Evolutionary conservation across 2,888 invertebrate genomes (phyloP), one percentile per base, ranked within the genome.

Genomic region (Synanthedon andrenaeformis): DNA sequence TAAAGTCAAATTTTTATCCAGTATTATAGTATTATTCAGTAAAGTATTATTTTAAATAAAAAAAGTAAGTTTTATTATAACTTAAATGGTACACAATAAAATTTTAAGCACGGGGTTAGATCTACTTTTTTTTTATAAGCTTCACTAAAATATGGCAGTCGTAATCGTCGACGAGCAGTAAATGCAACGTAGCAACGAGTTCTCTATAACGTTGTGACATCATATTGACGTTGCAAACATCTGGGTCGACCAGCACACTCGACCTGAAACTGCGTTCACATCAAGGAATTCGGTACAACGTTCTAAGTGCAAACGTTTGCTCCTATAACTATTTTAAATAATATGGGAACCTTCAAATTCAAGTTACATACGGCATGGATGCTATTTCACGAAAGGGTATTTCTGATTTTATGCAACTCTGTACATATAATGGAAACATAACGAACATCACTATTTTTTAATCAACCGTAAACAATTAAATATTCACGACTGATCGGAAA

Each of bases 191-290:
- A 66, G 72, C 69, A 35, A 35, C 35, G n/a, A 45, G 45, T 45
- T 23, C 11, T 23, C 11, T 12, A 13, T 28, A 42, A 62, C 66
- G 72, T 69, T 68, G 71, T 69, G 68, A 70, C 72, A 74, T 71
- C 70, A 68, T 74, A 76, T 79, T 73, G 79, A 77, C 74, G 67
- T 69, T 64, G 68, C 67, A 62, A 65, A 65, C 71, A 79, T 78
- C 76, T 81, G 66, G 80, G 82, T 82, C 82, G 82, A 74, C 70
- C 69, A 65, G 62, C 63, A 64, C 71, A 74, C 81, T 82, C 77
- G 76, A 79, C 76, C 76, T 67, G 61, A 70, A 72, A 74, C 68
- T 64, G 60, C 52, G 57, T 58, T 64, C 64, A 64, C 69, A 57
- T 61, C 61, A 59, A 61, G 65, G 64, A 68, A 70, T 70, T 70